Conservation (phyloP, 2,888 invertebrate species). For the Drosophila limbata region DNA sequence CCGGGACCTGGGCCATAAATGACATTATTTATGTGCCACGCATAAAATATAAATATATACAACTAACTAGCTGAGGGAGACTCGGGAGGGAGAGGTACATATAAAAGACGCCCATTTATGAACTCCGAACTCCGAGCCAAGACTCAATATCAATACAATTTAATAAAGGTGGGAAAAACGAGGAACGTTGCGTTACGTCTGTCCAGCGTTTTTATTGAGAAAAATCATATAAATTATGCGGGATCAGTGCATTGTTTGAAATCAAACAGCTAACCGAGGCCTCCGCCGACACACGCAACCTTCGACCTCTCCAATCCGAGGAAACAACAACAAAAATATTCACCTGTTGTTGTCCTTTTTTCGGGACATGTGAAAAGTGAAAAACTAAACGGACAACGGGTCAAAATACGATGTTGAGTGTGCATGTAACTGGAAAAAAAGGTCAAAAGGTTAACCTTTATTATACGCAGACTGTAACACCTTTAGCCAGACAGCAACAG, state of each 20-base stretch:
- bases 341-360: slow-evolving; percentile 74
- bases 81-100: slow-evolving; percentile 12
- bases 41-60: slow-evolving; percentile 67
- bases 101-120: slow-evolving; percentile 72
- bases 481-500: slow-evolving; percentile 41
- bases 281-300: slow-evolving; percentile 16
- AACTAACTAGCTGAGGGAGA: slow-evolving; percentile 13
- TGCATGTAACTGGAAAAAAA: slow-evolving; percentile 45
- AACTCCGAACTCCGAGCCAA: slow-evolving; percentile 57
- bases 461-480: slow-evolving; percentile 60
- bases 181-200: slow-evolving; percentile 20
- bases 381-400: slow-evolving; percentile 46
- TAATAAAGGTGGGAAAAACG: slow-evolving; percentile 78
- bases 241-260: slow-evolving; percentile 75
- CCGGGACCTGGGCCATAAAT: slow-evolving; percentile 49
- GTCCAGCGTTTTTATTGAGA: slow-evolving; percentile 59
- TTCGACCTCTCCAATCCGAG: slow-evolving; percentile 12
- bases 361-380: slow-evolving; percentile 62
- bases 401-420: slow-evolving; percentile 37
- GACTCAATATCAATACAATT: slow-evolving; percentile 67
- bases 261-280: slow-evolving; percentile 52
- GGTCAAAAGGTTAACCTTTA: slow-evolving; percentile 66
- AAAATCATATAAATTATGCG: slow-evolving; percentile 80
- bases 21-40: slow-evolving; percentile 76
- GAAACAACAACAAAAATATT: slow-evolving; percentile 41